Conservation (phyloP, 2,888 invertebrate species). For the Galeruca laticollis region DNA sequence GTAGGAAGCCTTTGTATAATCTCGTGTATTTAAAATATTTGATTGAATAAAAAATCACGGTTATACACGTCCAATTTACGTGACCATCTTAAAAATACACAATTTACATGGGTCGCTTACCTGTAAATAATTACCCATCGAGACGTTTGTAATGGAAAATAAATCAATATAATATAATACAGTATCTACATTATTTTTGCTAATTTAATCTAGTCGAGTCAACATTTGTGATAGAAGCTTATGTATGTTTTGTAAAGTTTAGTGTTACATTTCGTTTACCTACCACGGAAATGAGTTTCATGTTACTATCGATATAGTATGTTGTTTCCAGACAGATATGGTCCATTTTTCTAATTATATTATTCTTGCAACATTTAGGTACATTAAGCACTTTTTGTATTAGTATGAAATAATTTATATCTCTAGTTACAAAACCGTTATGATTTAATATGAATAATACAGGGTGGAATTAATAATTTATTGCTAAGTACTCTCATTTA, state of each 20-base stretch:
- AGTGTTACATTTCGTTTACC: conserved; percentile 2
- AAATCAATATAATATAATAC: neutral
- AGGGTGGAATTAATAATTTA: too few species aligned
- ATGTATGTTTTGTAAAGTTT: neutral
- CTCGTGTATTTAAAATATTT: neutral
- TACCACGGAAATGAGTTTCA: neutral
- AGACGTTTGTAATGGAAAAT: neutral
- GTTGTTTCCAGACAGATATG: neutral
- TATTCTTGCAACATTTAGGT: too few species aligned
- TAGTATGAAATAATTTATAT: too few species aligned
- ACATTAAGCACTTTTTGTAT: too few species aligned
- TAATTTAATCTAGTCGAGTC: neutral
- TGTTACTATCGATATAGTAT: neutral
- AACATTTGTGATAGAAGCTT: neutral
- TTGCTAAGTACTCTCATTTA: too few species aligned
- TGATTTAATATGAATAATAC: too few species aligned
- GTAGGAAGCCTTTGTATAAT: neutral
- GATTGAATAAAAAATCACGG: neutral
- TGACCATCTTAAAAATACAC: neutral
- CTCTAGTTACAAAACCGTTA: too few species aligned
- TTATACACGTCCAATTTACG: conserved; percentile 3
- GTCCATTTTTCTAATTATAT: neutral
- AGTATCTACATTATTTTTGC: neutral
- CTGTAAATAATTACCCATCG: neutral
- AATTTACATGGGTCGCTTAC: neutral